Evolutionary conservation across 1,140 invertebrate genomes (phyloP).

Genomic region (Pseudomyrmex pallidus): DNA sequence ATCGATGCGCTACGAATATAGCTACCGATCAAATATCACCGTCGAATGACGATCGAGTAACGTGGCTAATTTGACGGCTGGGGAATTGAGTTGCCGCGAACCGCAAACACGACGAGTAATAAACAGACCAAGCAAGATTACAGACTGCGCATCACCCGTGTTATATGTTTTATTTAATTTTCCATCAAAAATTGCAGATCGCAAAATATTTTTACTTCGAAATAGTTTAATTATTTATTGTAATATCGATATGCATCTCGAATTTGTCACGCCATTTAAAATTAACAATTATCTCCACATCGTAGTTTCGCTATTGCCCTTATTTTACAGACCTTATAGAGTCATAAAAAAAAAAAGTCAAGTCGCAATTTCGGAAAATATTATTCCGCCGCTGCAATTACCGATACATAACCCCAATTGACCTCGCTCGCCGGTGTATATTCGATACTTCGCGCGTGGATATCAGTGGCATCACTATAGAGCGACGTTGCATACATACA

Average conservation of each 20-base stretch:
- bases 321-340: not conserved
- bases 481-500: conserved; percentile 14
- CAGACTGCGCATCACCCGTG: not conserved
- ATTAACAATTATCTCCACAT: not conserved
- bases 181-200: not conserved
- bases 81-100: too few species aligned
- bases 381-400: not conserved
- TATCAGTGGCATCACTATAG: conserved; percentile 43
- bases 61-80: too few species aligned
- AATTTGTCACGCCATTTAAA: not conserved
- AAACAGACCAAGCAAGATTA: not conserved
- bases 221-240: not conserved
- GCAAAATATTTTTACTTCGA: not conserved
- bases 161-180: not conserved
- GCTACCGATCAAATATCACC: not conserved
- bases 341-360: not conserved
- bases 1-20: conserved; percentile 25
- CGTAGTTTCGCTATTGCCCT: not conserved
- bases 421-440: conserved; percentile 7
- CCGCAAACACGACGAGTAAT: not conserved
- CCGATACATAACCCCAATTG: conserved; percentile 22
- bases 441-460: conserved; percentile 26
- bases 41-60: not conserved
- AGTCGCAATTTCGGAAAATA: conserved; percentile 11
- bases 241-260: not conserved